Conservation (phyloP, 2,888 invertebrate genomes). For the Chrysolina haemoptera region DNA sequence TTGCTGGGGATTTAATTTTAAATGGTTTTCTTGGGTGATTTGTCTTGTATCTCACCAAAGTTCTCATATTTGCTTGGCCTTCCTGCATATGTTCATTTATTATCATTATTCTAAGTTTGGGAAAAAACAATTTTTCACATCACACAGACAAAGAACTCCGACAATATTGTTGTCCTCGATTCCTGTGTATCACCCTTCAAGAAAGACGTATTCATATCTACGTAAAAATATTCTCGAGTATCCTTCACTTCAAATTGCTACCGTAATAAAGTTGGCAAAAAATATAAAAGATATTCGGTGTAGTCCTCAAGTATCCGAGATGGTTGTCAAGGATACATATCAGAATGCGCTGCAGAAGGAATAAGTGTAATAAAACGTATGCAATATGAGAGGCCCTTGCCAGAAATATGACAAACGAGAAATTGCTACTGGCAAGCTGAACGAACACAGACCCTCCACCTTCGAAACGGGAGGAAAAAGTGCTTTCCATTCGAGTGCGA, state of each 20-base stretch:
- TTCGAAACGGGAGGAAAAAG: background rate
- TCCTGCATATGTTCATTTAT: too few species aligned
- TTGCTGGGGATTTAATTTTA: too few species aligned
- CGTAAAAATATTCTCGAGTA: constrained; percentile 18
- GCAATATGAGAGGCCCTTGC: constrained; percentile 62
- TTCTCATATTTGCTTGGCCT: too few species aligned
- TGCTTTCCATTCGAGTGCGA: background rate
- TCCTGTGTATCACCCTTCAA: background rate
- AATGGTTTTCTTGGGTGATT: too few species aligned
- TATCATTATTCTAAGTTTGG: too few species aligned
- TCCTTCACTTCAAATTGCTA: constrained; percentile 13
- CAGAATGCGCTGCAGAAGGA: constrained; percentile 61
- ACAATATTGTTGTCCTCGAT: background rate
- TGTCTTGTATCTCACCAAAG: too few species aligned
- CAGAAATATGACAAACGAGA: constrained; percentile 64
- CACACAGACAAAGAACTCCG: too few species aligned
- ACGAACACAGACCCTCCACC: background rate
- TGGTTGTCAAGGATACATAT: constrained; percentile 62
- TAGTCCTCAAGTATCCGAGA: constrained; percentile 60
- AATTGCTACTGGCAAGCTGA: constrained; percentile 51
- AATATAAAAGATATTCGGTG: constrained; percentile 21
- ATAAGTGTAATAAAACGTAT: constrained; percentile 65
- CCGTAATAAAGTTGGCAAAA: constrained; percentile 28
- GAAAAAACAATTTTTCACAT: too few species aligned
- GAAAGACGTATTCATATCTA: constrained; percentile 6